Evolutionary conservation across 2,113 vertebrate genomes (phyloP).

Genomic region (Pseudolaguvia tuberculata): DNA sequence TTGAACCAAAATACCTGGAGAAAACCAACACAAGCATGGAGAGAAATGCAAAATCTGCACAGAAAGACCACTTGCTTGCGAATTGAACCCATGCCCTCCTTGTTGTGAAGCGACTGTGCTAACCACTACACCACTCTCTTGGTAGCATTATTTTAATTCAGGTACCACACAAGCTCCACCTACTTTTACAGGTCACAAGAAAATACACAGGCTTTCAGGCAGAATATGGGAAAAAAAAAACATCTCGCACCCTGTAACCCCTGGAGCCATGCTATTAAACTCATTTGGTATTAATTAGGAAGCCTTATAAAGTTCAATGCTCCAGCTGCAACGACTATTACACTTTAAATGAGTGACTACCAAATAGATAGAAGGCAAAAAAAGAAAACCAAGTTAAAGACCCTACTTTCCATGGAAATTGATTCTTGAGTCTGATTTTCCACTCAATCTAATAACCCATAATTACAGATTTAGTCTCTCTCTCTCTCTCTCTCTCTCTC

Average conservation of each 20-base stretch:
- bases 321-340: no score
- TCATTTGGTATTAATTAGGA: not conserved
- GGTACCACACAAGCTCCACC: no score
- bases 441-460: slow-evolving; percentile 36
- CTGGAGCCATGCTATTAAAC: not conserved
- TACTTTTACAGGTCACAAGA: no score
- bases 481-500: not conserved
- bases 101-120: no score
- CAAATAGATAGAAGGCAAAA: not conserved
- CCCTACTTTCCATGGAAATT: slow-evolving; percentile 17
- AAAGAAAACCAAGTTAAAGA: slow-evolving; percentile 3
- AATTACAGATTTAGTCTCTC: slow-evolving; percentile 16
- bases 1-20: no score
- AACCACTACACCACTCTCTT: no score
- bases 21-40: no score
- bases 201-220: not conserved
- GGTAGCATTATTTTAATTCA: no score
- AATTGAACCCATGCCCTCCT: no score
- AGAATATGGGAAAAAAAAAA: not conserved
- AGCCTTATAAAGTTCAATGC: not conserved
- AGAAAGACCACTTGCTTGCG: no score
- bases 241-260: not conserved
- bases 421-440: slow-evolving; percentile 34
- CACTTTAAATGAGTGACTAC: not conserved
- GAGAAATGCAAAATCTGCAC: no score